A percentile compares a stretch with the other conserved stretches of the same genome.
Evolutionary conservation across 1,140 invertebrate species (phyloP).

Genomic region (Drosophila busckii): DNA sequence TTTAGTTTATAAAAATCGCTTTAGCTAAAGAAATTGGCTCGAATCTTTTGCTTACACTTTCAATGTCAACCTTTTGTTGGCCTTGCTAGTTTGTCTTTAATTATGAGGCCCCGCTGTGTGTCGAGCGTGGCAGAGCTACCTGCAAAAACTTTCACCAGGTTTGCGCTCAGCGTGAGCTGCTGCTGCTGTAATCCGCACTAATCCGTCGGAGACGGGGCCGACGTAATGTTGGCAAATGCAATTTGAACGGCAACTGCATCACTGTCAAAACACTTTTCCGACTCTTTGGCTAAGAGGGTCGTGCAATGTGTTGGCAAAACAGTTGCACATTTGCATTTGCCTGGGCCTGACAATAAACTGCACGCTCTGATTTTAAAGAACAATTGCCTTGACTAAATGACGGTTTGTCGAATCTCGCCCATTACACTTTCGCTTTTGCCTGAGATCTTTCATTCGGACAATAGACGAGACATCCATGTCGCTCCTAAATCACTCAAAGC

Average conservation of each 20-base stretch:
- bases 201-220: slow-evolving; percentile 45
- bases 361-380: slow-evolving; percentile 5
- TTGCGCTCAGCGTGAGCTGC: not conserved
- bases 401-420: slow-evolving; percentile 42
- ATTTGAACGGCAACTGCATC: slow-evolving; percentile 65
- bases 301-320: slow-evolving; percentile 53
- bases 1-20: no score
- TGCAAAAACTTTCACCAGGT: slow-evolving; percentile 46
- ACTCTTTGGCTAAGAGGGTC: slow-evolving; percentile 6
- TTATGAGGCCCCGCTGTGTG: slow-evolving; percentile 16
- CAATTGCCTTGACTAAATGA: slow-evolving; percentile 20
- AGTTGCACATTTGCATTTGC: slow-evolving; percentile 52
- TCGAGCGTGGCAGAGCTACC: slow-evolving; percentile 34
- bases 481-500: slow-evolving; percentile 61
- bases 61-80: no score
- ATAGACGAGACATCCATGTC: slow-evolving; percentile 15
- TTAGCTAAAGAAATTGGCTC: slow-evolving; percentile 6
- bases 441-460: slow-evolving; percentile 2
- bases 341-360: slow-evolving; percentile 12
- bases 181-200: slow-evolving; percentile 45
- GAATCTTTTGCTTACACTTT: slow-evolving; percentile 12
- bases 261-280: slow-evolving; percentile 55
- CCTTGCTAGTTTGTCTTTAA: no score
- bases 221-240: slow-evolving; percentile 62
- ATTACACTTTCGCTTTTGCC: slow-evolving; percentile 55